Conservation (phyloP, 2,888 invertebrate genomes). For the Temnothorax ravouxi region DNA sequence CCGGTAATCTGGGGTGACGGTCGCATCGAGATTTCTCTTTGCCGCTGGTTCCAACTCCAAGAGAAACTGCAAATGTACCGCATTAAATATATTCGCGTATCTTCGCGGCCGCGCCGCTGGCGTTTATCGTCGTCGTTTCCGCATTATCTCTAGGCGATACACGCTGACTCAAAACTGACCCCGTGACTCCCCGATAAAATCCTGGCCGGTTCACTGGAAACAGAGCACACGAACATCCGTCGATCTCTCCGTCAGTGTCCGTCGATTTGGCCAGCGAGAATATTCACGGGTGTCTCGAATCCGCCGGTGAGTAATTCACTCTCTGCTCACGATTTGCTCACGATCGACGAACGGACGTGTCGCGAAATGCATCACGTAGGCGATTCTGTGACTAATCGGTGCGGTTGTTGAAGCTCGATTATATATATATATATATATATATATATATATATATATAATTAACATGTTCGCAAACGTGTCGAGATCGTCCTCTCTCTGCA, state of each 20-base stretch:
- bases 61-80: neutral
- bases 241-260: conserved; percentile 28
- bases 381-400: conserved; percentile 25
- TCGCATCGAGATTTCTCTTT: conserved; percentile 23
- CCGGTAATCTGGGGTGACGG: neutral
- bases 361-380: neutral
- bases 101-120: conserved; percentile 2
- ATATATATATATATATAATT: no score
- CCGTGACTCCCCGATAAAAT: conserved; percentile 69
- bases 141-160: conserved; percentile 69
- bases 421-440: no score
- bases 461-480: neutral
- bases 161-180: conserved; percentile 73
- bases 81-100: neutral
- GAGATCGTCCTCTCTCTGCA: neutral
- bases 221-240: neutral
- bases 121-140: conserved; percentile 58
- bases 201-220: conserved; percentile 10
- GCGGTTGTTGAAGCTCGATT: neutral
- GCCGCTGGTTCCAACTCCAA: neutral
- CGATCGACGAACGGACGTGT: neutral
- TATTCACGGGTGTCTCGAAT: neutral
- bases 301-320: conserved; percentile 23
- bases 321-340: neutral
- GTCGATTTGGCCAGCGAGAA: conserved; percentile 27